Evolutionary conservation across 2,888 invertebrate species (phyloP).

Genomic region (Spicauda simplicius): DNA sequence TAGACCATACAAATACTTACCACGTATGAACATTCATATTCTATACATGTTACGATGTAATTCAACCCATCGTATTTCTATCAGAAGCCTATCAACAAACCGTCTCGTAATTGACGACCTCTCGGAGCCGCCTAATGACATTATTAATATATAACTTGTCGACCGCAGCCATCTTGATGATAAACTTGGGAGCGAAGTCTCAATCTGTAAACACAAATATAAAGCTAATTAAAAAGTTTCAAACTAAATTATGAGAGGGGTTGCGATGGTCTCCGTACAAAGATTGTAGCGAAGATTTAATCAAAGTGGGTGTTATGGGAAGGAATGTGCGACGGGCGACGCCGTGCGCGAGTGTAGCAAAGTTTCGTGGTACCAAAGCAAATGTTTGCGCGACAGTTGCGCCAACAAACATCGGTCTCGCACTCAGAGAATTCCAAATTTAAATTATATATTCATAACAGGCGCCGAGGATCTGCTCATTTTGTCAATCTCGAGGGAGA

Average conservation of each 20-base stretch:
- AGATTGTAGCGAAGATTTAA: conserved; percentile 79
- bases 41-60: conserved; percentile 6
- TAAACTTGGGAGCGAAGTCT: conserved; percentile 78
- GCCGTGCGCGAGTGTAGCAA: conserved; percentile 44
- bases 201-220: conserved; percentile 85
- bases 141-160: conserved; percentile 78
- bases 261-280: conserved; percentile 78
- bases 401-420: conserved; percentile 78
- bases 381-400: conserved; percentile 74
- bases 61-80: conserved; percentile 5
- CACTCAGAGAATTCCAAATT: conserved; percentile 80
- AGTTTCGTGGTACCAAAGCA: conserved; percentile 53
- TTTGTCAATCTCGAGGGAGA: conserved; percentile 69
- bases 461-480: conserved; percentile 71
- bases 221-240: conserved; percentile 85
- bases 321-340: conserved; percentile 60
- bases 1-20: too few relatives aligned
- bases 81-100: conserved; percentile 9
- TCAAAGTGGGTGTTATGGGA: conserved; percentile 69
- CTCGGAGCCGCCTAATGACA: conserved; percentile 49
- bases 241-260: conserved; percentile 85
- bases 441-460: conserved; percentile 84
- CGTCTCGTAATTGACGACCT: conserved; percentile 16
- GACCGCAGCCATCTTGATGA: conserved; percentile 75
- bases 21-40: not conserved